phyloP scores from a whole-genome alignment of 2,888 invertebrate species.

The Fragum fragum region DNA sequence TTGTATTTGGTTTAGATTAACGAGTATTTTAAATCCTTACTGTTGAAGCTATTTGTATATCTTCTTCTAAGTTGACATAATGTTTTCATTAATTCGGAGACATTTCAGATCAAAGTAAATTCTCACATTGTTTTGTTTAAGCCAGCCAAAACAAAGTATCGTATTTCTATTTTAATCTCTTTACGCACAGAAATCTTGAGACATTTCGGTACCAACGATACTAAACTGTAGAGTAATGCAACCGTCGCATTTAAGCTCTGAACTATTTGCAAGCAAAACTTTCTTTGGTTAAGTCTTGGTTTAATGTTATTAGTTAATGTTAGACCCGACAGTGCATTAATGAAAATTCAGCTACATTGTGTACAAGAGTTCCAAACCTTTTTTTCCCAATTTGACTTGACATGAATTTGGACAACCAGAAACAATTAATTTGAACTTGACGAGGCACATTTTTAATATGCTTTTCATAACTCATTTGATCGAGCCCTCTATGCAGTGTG shows the following conservation, averaged over 20 bases:
- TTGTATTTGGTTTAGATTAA: constrained; percentile 39
- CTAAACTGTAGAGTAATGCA: constrained; percentile 24
- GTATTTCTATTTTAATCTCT: too few species aligned
- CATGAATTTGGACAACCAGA: constrained; percentile 46
- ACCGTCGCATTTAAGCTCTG: constrained; percentile 28
- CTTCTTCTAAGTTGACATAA: constrained; percentile 47
- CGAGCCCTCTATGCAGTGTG: constrained; percentile 22
- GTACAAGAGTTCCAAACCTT: constrained; percentile 42
- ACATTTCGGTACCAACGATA: constrained; percentile 36
- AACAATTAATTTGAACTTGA: too few species aligned
- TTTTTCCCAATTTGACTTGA: constrained; percentile 29
- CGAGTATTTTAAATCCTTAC: constrained; percentile 18
- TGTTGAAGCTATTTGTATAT: constrained; percentile 53
- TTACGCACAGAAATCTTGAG: constrained; percentile 35
- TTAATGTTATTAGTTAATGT: constrained; percentile 29
- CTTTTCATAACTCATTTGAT: too few species aligned
- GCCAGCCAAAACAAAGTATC: constrained; percentile 34
- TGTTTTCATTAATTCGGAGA: constrained; percentile 30
- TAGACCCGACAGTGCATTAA: constrained; percentile 51
- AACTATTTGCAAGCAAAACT: constrained; percentile 29
- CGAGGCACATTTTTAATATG: too few species aligned
- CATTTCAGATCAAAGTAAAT: too few species aligned
- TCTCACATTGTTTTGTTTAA: constrained; percentile 34
- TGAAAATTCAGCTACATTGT: constrained; percentile 35
- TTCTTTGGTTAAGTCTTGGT: constrained; percentile 16